Conservation (phyloP, 2,888 invertebrate genomes). For the Parasteatoda lunata region DNA sequence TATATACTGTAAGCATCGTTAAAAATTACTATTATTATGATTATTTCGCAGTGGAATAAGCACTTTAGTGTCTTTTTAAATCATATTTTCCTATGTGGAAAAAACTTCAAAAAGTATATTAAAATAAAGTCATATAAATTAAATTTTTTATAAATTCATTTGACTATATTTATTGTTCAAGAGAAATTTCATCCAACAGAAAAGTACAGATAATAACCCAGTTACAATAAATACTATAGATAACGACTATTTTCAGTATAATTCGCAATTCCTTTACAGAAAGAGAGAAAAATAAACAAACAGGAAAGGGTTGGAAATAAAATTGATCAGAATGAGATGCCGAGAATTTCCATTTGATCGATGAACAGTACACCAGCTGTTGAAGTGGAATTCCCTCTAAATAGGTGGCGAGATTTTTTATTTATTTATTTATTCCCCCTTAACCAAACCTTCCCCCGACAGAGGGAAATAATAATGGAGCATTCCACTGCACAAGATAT, state of each 20-base stretch:
- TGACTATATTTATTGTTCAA: too few species aligned
- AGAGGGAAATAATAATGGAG: background rate
- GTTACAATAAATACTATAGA: background rate
- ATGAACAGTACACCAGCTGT: background rate
- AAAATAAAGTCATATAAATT: too few species aligned
- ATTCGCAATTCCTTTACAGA: background rate
- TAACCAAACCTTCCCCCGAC: background rate
- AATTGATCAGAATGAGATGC: background rate
- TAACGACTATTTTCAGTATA: background rate
- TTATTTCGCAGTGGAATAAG: too few species aligned
- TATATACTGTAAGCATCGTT: too few species aligned
- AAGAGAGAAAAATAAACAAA: background rate
- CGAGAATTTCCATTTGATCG: background rate
- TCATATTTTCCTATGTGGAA: too few species aligned
- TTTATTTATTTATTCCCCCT: background rate
- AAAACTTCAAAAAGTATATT: too few species aligned
- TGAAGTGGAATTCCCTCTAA: background rate
- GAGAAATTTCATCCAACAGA: too few species aligned
- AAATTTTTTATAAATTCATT: too few species aligned
- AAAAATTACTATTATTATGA: too few species aligned
- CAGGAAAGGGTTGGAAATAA: background rate
- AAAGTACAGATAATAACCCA: too few species aligned
- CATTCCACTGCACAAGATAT: background rate
- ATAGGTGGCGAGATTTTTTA: too few species aligned
- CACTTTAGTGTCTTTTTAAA: too few species aligned